Evolutionary conservation across 2,888 invertebrate genomes (phyloP), one percentile per base, ranked within the genome.

Genomic region (Adineta ricciae): DNA sequence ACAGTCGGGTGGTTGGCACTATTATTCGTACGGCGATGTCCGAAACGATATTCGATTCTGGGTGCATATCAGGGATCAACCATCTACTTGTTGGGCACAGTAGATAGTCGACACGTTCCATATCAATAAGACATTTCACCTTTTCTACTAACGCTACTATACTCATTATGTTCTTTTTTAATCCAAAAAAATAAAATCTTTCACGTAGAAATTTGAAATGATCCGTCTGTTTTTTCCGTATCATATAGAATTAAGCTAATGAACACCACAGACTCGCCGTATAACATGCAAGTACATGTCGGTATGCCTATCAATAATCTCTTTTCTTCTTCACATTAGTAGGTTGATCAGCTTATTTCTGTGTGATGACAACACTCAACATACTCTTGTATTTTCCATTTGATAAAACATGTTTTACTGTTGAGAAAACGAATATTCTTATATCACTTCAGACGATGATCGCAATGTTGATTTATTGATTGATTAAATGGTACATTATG

Each of bases 1-100:
- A n/a, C 24, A 41, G 14, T 1, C 1, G 1, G 78, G 78, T n/a
- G 41, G 78, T 3, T 78, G 78, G 78, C 24, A 41, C 24, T 78
- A 3, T 2, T 78, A 78, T 41, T n/a, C 78, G 9, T 78, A 32
- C 41, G 78, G 41, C 2, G 32, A 41, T 78, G 41, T 78, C 41
- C 38, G 78, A 78, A 41, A 41, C 41, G 78, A 78, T n/a, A 16
- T 41, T 5, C 38, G 78, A 19, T 78, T n/a, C 11, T 78, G 78
- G 78, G 78, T 78, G 21, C 78, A 78, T n/a, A 78, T 78, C n/a
- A 41, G 11, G 41, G 41, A 41, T 78, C 78, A 78, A 41, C 78
- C 41, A 41, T 41, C 78, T 1, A 78, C 41, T 8, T 78, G 78
- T 41, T 78, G 78, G 78, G 5, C 24, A 54, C n/a, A 54, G n/a